Conservation (phyloP, 2,797 vertebrate species). For the Natrix natrix region DNA sequence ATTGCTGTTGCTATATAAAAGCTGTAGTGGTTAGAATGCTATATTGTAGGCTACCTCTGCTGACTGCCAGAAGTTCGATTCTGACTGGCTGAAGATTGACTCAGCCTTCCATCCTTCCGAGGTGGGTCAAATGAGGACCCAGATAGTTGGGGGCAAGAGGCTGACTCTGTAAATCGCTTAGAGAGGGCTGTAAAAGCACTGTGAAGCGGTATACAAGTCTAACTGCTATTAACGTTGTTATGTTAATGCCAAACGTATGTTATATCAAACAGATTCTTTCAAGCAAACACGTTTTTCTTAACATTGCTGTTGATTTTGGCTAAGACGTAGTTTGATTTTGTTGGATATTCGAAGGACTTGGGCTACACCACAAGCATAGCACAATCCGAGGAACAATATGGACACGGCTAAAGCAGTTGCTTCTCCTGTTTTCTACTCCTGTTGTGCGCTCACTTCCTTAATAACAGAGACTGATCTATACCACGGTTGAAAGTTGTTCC, state of each 20-base stretch:
- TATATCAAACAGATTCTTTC: neutral
- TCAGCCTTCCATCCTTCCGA: too few relatives aligned
- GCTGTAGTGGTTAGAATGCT: too few relatives aligned
- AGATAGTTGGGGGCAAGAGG: neutral
- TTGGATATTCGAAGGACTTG: neutral
- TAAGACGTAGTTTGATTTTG: neutral
- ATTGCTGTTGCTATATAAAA: too few relatives aligned
- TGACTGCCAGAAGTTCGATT: too few relatives aligned
- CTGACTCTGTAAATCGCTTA: neutral
- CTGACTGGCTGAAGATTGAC: too few relatives aligned
- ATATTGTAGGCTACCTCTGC: too few relatives aligned
- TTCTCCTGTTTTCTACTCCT: neutral
- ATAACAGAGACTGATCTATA: neutral
- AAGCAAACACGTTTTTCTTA: neutral
- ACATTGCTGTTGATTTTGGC: neutral
- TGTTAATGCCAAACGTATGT: neutral
- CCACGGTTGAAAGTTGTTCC: neutral
- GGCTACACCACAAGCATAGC: neutral
- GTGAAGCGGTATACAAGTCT: neutral
- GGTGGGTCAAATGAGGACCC: too few relatives aligned
- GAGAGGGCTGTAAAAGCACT: neutral
- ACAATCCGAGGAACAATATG: too few relatives aligned
- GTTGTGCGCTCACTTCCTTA: neutral
- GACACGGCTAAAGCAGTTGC: neutral
- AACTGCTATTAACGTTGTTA: neutral